phyloP scores from a whole-genome alignment of 2,113 vertebrate genomes.

The Empidonax alnorum region DNA sequence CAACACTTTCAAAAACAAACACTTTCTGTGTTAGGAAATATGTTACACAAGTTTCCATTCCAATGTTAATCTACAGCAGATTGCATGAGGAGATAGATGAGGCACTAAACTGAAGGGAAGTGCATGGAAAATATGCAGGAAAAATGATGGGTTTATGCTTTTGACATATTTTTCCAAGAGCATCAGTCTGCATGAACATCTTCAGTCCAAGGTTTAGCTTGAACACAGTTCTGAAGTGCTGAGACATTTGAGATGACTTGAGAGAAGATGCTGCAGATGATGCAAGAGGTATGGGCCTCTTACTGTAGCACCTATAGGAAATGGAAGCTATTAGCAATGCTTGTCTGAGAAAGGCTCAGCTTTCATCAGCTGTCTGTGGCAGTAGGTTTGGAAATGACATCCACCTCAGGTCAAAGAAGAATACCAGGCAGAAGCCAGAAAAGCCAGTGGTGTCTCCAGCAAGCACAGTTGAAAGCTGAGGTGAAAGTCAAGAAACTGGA shows the following conservation, averaged over 20 bases:
- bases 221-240: background rate
- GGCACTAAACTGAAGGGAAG: background rate
- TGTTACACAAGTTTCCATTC: background rate
- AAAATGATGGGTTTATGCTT: background rate
- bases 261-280: background rate
- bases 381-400: background rate
- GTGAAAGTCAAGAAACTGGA: background rate
- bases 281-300: background rate
- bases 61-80: background rate
- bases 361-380: background rate
- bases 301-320: background rate
- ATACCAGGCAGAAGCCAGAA: background rate
- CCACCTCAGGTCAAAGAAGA: background rate
- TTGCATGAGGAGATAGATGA: background rate
- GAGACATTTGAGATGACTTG: background rate
- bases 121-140: background rate
- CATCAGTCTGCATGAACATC: background rate
- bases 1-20: background rate
- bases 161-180: background rate
- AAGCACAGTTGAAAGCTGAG: background rate
- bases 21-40: background rate
- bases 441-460: background rate
- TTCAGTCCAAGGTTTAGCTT: background rate
- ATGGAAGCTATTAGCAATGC: background rate
- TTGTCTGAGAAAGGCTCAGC: background rate